Percentiles rank a stretch among this genome's conserved stretches.
These are phyloP conservation scores for Acipenser oxyrinchus DNA, from an alignment of 2,797 vertebrate genomes.

Conservation along the genomic window DNA sequence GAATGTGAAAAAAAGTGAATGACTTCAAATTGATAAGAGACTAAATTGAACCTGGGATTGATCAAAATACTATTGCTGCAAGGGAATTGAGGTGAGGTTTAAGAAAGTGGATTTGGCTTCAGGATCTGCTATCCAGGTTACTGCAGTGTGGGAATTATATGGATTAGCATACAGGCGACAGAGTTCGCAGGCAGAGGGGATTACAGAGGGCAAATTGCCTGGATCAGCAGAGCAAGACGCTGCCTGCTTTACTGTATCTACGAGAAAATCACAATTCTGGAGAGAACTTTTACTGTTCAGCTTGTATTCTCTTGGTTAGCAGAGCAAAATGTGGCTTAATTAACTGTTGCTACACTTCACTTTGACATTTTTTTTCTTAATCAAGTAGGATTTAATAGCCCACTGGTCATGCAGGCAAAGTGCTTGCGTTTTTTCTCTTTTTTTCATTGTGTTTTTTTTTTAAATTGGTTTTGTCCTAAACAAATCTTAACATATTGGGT, in stretches of 20 bases:
- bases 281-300: slow-evolving; percentile 28
- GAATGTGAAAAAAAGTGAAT: no score
- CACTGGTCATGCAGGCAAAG: slow-evolving; percentile 40
- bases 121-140: slow-evolving; percentile 1
- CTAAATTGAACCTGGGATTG: no score
- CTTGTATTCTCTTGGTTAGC: slow-evolving; percentile 34
- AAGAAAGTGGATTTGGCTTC: no score
- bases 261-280: slow-evolving; percentile 41
- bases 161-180: slow-evolving; percentile 30
- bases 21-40: no score
- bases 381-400: slow-evolving; percentile 64
- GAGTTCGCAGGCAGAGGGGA: slow-evolving; percentile 19
- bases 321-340: slow-evolving; percentile 58
- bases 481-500: no score
- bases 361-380: slow-evolving; percentile 55
- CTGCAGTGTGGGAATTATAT: slow-evolving; percentile 20
- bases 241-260: slow-evolving; percentile 41
- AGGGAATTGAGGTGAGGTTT: background rate
- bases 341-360: slow-evolving; percentile 51
- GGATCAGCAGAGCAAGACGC: slow-evolving; percentile 53
- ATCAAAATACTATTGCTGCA: background rate
- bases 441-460: background rate
- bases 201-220: slow-evolving; percentile 58
- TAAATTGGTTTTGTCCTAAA: no score
- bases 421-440: slow-evolving; percentile 1